phyloP scores from a whole-genome alignment of 2,113 vertebrate species.

The Cyprinodon tularosa region DNA sequence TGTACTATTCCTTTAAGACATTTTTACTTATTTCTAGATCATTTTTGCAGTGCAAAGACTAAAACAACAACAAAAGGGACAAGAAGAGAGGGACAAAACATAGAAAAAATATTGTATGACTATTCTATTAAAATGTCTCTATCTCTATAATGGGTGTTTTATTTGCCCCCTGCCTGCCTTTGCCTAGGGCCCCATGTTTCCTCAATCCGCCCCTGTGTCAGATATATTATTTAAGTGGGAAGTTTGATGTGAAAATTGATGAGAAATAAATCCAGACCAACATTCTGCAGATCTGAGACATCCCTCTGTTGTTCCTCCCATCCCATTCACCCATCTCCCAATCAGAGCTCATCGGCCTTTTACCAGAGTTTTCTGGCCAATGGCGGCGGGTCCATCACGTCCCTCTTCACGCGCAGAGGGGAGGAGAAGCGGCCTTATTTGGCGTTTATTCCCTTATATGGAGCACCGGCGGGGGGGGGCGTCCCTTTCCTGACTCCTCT shows the following conservation, averaged over 20 bases:
- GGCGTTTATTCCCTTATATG: constrained; percentile 76
- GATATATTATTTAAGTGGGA: too few relatives aligned
- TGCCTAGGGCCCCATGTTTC: too few relatives aligned
- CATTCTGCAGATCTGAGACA: constrained; percentile 19
- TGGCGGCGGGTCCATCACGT: constrained; percentile 11
- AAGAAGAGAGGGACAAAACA: too few relatives aligned
- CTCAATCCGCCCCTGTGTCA: too few relatives aligned
- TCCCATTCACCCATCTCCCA: constrained; percentile 38
- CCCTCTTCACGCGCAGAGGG: constrained; percentile 23
- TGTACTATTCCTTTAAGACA: too few relatives aligned
- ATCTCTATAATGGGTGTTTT: too few relatives aligned
- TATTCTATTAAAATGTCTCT: too few relatives aligned
- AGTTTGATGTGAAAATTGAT: background rate
- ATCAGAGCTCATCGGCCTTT: constrained; percentile 46
- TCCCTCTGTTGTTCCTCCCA: constrained; percentile 50
- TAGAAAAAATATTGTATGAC: too few relatives aligned
- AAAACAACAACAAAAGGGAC: too few relatives aligned
- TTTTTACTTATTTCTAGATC: too few relatives aligned
- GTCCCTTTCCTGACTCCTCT: constrained; percentile 70
- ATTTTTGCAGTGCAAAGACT: too few relatives aligned
- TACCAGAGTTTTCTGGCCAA: constrained; percentile 57
- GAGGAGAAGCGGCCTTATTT: constrained; percentile 67
- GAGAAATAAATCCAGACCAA: background rate
- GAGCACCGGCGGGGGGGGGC: constrained; percentile 49
- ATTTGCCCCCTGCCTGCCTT: too few relatives aligned